These are phyloP conservation scores for Unio pictorum DNA, from an alignment of 2,888 invertebrate species.

Conservation along the genomic window DNA sequence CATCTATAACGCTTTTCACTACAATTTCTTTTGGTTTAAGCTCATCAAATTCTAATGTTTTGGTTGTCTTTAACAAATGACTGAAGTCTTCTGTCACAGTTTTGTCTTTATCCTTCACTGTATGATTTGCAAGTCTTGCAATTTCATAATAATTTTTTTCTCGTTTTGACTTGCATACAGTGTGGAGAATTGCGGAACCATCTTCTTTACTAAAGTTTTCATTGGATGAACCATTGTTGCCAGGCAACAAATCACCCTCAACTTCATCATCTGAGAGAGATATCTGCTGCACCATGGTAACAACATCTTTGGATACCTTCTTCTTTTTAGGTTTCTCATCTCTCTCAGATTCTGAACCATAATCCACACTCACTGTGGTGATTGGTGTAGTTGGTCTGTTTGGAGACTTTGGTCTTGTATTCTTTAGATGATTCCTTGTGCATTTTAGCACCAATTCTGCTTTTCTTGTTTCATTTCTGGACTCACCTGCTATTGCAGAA, in stretches of 20 bases:
- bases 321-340: slow-evolving; percentile 18
- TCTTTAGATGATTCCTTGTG: background rate
- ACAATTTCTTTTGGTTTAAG: slow-evolving; percentile 38
- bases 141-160: slow-evolving; percentile 49
- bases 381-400: slow-evolving; percentile 35
- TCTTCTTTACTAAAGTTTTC: slow-evolving; percentile 7
- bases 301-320: slow-evolving; percentile 35
- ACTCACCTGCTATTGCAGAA: too few relatives aligned
- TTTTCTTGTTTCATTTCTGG: too few relatives aligned
- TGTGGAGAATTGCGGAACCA: slow-evolving; percentile 11
- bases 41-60: slow-evolving; percentile 44
- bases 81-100: background rate
- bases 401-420: slow-evolving; percentile 19
- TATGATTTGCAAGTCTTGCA: slow-evolving; percentile 29
- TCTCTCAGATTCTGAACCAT: slow-evolving; percentile 33
- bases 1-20: slow-evolving; percentile 39
- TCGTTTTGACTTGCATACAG: slow-evolving; percentile 41
- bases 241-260: background rate
- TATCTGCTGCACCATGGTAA: slow-evolving; percentile 47
- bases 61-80: slow-evolving; percentile 42
- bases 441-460: background rate
- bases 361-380: slow-evolving; percentile 45
- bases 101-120: background rate
- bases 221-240: background rate
- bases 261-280: slow-evolving; percentile 25